Evolutionary conservation across 2,113 vertebrate species (phyloP).

Genomic region (Nannospalax galili): DNA sequence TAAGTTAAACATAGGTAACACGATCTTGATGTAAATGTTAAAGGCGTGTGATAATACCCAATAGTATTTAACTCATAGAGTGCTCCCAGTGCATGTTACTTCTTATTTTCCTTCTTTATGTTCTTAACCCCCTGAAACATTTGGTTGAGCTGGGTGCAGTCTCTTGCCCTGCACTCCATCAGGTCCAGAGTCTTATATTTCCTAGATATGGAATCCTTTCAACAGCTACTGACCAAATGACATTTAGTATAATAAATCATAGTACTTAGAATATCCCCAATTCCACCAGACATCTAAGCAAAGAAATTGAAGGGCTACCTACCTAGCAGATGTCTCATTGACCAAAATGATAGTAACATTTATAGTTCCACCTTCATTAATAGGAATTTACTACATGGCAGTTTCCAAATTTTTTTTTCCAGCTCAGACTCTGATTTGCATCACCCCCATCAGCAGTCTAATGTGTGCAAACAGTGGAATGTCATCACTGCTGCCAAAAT

Average conservation of each 20-base stretch:
- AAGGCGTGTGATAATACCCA: slow-evolving; percentile 22
- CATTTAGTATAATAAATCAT: slow-evolving; percentile 30
- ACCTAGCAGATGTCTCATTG: background rate
- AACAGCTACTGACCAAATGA: slow-evolving; percentile 16
- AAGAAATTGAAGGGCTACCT: slow-evolving; percentile 8
- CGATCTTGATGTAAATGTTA: background rate
- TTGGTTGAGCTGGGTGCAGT: background rate
- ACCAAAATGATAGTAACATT: slow-evolving; percentile 1
- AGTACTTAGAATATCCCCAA: slow-evolving; percentile 17
- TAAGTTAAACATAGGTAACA: background rate
- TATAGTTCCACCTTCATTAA: slow-evolving; percentile 34
- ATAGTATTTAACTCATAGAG: background rate
- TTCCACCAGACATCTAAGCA: slow-evolving; percentile 27
- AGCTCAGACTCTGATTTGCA: no score
- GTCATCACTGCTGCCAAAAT: no score
- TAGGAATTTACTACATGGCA: slow-evolving; percentile 40
- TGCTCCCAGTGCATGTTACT: background rate
- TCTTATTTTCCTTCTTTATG: background rate
- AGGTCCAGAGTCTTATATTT: slow-evolving; percentile 38
- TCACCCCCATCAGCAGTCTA: no score
- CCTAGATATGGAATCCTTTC: background rate
- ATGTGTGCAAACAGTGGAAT: no score
- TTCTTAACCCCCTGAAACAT: slow-evolving; percentile 17
- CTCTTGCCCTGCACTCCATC: background rate
- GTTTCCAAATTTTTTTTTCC: slow-evolving; percentile 31